Evolutionary conservation across 2,113 vertebrate species (phyloP), one percentile per base, ranked within the genome.

Genomic region (Phyllostomus hastatus): DNA sequence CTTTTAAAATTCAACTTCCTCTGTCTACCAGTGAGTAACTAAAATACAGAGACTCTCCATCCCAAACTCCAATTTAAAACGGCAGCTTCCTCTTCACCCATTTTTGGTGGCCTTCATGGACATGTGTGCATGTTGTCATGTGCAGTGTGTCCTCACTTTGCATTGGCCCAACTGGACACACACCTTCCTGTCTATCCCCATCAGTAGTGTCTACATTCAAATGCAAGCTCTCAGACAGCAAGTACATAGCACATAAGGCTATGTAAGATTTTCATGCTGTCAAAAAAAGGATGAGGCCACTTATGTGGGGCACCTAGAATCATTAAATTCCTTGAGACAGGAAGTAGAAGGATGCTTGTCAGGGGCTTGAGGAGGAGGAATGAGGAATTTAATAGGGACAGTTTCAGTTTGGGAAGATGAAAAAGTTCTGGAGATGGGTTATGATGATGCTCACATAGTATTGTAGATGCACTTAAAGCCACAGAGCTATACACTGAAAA

Each of bases 1-100:
- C 95, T 92, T 96, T 97, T 91, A 96, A 95, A 94, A 94, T 95
- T 96, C 97, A 95, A 59, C 96, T 97, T 97, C 95, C 97, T 97
- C 97, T 88, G 93, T 96, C 95, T 92, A 82, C 94, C 91, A 82
- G 70, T 59, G 79, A 95, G 80, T 70, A 89, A 90, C 46, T 73
- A 54, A 88, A 97, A 88, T 52, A 31, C 70, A 92, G 72, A 90
- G 82, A 52, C 52, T 48, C 82, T 91, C 28, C 81, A 1, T 78
- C 19, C 15, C 48, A 43, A 73, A 85, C 67, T 14, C 41, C 52
- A 79, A 50, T 75, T 85, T 92, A 90, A 90, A 52, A 82, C 79
- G 91, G 95, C 66, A 88, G 96, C 94, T 92, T 78, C 66, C 76
- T 92, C 85, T 66, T 85, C n/a, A 11, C 26, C 28, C 3, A 2